Evolutionary conservation across 2,888 invertebrate genomes (phyloP).

Genomic region (Laspeyria flexula): DNA sequence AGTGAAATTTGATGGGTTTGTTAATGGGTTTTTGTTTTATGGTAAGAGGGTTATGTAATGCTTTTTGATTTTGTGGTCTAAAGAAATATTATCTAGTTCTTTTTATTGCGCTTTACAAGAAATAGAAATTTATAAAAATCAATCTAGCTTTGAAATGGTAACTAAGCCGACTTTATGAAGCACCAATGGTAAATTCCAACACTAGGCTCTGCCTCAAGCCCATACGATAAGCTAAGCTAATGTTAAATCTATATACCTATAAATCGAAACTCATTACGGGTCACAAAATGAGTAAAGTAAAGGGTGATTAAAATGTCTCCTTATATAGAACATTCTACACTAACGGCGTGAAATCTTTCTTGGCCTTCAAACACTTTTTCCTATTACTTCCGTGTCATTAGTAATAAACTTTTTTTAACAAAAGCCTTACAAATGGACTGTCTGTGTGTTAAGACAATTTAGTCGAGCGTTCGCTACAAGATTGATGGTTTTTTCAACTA

Average conservation of each 20-base stretch:
- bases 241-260: too few relatives aligned
- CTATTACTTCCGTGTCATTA: constrained; percentile 71
- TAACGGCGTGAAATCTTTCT: constrained; percentile 51
- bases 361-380: constrained; percentile 50
- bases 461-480: constrained; percentile 60
- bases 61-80: constrained; percentile 2
- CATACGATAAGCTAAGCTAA: too few relatives aligned
- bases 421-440: constrained; percentile 69
- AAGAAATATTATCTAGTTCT: neutral
- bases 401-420: constrained; percentile 63
- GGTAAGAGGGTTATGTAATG: constrained; percentile 42
- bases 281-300: neutral
- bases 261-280: neutral
- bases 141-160: too few relatives aligned
- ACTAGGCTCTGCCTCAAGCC: too few relatives aligned
- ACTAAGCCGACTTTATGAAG: too few relatives aligned
- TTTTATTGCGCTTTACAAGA: neutral
- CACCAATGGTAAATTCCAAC: too few relatives aligned
- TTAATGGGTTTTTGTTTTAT: constrained; percentile 44
- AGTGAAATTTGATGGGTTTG: constrained; percentile 47
- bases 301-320: constrained; percentile 3
- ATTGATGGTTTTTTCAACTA: constrained; percentile 64
- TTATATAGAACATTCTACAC: constrained; percentile 9
- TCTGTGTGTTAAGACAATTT: constrained; percentile 71
- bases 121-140: too few relatives aligned